Percentiles rank a stretch among this genome's conserved stretches.
Conservation (phyloP, 2,797 vertebrate genomes). For the Gymnoscopelus microlampas region DNA sequence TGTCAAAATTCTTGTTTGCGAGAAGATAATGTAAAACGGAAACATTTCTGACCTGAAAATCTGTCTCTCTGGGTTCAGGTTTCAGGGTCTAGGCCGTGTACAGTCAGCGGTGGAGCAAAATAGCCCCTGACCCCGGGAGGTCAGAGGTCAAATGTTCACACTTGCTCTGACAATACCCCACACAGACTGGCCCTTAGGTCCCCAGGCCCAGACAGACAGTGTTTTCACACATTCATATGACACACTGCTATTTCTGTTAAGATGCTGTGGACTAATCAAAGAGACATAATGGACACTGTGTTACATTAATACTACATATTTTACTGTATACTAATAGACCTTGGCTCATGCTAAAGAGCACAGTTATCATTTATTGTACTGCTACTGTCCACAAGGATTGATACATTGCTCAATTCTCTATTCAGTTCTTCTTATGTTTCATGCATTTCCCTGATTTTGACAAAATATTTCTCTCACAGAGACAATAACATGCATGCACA, state of each 20-base stretch:
- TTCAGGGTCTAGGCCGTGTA: conserved; percentile 12
- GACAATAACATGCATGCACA: too few species aligned
- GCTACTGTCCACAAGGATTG: background rate
- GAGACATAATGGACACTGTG: too few species aligned
- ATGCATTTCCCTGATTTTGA: too few species aligned
- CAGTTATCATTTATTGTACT: conserved; percentile 23
- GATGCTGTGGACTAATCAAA: background rate
- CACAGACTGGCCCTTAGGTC: conserved; percentile 43
- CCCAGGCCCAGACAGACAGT: conserved; percentile 19
- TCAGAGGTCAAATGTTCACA: conserved; percentile 58
- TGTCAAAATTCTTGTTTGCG: too few species aligned
- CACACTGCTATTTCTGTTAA: conserved; percentile 25
- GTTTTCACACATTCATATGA: conserved; percentile 41
- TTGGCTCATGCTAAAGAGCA: background rate
- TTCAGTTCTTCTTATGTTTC: background rate
- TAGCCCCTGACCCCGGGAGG: conserved; percentile 26
- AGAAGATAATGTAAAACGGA: background rate
- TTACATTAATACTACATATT: too few species aligned
- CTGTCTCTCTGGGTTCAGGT: conserved; percentile 7
- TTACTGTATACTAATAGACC: background rate
- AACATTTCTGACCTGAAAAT: conserved; percentile 18
- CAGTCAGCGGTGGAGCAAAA: conserved; percentile 34
- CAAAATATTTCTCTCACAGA: too few species aligned
- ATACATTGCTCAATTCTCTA: too few species aligned
- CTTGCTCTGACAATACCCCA: conserved; percentile 57